phyloP scores from a whole-genome alignment of 2,888 invertebrate genomes.

The Cryptus armator region DNA sequence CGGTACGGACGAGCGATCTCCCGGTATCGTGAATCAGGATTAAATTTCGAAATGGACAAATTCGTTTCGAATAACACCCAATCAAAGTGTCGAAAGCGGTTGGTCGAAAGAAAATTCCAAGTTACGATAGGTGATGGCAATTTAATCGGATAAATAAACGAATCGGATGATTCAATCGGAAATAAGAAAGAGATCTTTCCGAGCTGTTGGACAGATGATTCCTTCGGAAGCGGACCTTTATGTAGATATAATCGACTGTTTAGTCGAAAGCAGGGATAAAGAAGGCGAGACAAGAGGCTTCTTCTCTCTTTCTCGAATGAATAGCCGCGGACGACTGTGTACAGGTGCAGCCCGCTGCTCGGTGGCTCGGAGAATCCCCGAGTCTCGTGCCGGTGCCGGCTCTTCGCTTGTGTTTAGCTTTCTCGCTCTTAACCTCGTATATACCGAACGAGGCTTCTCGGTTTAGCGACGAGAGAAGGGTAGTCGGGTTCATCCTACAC shows the following conservation, averaged over 20 bases:
- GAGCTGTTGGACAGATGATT: conserved; percentile 60
- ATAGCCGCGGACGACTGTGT: conserved; percentile 54
- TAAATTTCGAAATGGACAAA: background rate
- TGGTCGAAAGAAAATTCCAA: background rate
- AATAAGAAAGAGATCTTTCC: conserved; percentile 37
- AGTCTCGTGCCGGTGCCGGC: conserved; percentile 57
- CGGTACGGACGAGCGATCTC: background rate
- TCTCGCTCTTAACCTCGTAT: conserved; percentile 37
- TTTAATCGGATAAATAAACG: conserved; percentile 43
- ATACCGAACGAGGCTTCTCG: conserved; percentile 15
- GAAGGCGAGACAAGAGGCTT: conserved; percentile 6
- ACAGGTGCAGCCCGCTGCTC: conserved; percentile 59
- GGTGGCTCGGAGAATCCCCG: conserved; percentile 37
- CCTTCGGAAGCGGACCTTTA: conserved; percentile 65
- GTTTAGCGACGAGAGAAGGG: conserved; percentile 33
- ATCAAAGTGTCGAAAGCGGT: background rate
- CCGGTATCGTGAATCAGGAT: conserved; percentile 28
- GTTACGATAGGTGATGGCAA: conserved; percentile 13
- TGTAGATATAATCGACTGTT: conserved; percentile 69
- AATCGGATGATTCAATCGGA: conserved; percentile 26
- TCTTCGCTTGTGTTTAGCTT: conserved; percentile 44
- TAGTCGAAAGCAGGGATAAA: conserved; percentile 47
- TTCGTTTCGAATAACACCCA: background rate
- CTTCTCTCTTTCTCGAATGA: conserved; percentile 38
- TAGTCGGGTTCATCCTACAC: conserved; percentile 58